Evolutionary conservation across 2,797 vertebrate species (phyloP), one percentile per base, ranked within the genome.

Genomic region (Mallotus villosus): DNA sequence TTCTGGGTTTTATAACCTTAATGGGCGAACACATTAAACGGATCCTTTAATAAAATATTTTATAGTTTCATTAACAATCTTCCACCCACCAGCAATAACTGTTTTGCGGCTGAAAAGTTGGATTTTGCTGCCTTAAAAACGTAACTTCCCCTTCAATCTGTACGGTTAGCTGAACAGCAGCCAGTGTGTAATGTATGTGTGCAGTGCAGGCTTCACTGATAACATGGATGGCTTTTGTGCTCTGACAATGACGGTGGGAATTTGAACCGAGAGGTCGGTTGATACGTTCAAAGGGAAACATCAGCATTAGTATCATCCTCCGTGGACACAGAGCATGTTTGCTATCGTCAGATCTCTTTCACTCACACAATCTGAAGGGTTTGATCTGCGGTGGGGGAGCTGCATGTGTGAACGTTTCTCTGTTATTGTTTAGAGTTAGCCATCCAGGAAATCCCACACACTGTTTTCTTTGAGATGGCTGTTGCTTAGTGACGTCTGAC

Each of bases 401-500:
- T 70, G 34, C 58, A 61, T 68, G 67, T 59, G 66, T 51, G 46
- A 37, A 67, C 32, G 41, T 14, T 22, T 34, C 29, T 55, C 46
- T 61, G 7, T 51, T 67, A 67, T 73, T 62, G 34, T 64, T 74
- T 46, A 4, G 73, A 55, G 25, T 71, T 37, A 29, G 25, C 16
- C 24, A 61, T 58, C 62, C 63, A 70, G 68, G 62, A 77, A 61
- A 66, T 73, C 60, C 32, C 11, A 51, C 24, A n/a, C 21, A 8
- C 3, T 14, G 59, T 67, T 67, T 24, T 65, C 27, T 67, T 55
- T 21, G 51, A 57, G 58, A 58, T 14, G 19, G 21, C 16, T 25
- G 61, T 64, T 70, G 68, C 32, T 66, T 14, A 51, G 22, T 59
- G 22, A 51, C 41, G 21, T 29, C 14, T 17, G 55, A 32, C 37